Evolutionary conservation across 2,888 invertebrate species (phyloP).

Genomic region (Ectemnius cavifrons): DNA sequence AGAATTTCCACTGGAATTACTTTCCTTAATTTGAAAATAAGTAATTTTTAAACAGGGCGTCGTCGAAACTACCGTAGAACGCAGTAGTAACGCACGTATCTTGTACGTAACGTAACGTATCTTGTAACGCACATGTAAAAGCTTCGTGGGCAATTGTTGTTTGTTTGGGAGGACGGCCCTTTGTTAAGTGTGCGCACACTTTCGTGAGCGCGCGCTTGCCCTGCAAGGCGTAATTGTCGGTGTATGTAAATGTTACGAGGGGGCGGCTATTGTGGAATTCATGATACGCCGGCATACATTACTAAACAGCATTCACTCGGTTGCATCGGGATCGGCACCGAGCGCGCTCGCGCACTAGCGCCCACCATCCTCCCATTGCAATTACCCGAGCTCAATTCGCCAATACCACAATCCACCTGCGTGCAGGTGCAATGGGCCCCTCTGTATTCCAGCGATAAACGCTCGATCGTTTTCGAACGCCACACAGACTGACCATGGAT

Average conservation of each 20-base stretch:
- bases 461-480: constrained; percentile 41
- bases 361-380: constrained; percentile 35
- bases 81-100: too few relatives aligned
- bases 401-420: constrained; percentile 29
- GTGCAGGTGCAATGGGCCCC: constrained; percentile 32
- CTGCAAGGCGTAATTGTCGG: constrained; percentile 10
- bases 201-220: not conserved
- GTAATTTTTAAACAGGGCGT: too few relatives aligned
- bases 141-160: too few relatives aligned
- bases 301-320: constrained; percentile 38
- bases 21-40: too few relatives aligned
- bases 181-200: not conserved
- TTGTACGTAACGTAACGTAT: too few relatives aligned
- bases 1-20: too few relatives aligned
- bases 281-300: constrained; percentile 52
- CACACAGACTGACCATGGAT: constrained; percentile 31
- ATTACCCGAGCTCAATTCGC: constrained; percentile 48
- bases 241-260: constrained; percentile 36
- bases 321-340: constrained; percentile 41
- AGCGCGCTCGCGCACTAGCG: constrained; percentile 5
- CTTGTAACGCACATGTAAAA: too few relatives aligned
- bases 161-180: too few relatives aligned
- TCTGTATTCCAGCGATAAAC: constrained; percentile 46
- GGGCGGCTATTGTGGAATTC: constrained; percentile 44
- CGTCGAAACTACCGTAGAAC: too few relatives aligned